Conservation (phyloP, 2,797 vertebrate genomes). For the Calcarius lapponicus region DNA sequence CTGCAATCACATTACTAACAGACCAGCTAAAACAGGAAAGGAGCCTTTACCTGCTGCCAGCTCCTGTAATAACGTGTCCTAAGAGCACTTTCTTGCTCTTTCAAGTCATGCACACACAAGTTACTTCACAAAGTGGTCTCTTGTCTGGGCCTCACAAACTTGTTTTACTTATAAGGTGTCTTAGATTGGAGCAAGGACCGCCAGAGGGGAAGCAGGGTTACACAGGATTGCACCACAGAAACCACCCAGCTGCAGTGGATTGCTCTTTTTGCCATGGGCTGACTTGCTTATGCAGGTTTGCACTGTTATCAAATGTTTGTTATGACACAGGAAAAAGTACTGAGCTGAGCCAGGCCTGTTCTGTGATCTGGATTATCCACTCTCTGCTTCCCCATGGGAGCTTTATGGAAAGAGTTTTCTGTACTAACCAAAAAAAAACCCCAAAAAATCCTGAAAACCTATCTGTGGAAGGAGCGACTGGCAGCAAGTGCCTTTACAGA, state of each 20-base stretch:
- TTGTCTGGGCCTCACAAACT: conserved; percentile 67
- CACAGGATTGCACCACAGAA: conserved; percentile 70
- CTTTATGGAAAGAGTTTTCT: background rate
- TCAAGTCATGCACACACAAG: conserved; percentile 64
- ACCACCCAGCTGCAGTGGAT: conserved; percentile 71
- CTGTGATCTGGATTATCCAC: background rate
- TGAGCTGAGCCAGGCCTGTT: background rate
- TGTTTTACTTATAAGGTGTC: conserved; percentile 62
- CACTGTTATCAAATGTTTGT: conserved; percentile 58
- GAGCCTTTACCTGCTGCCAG: conserved; percentile 46
- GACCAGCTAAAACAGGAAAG: conserved; percentile 15
- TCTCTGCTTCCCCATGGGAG: background rate
- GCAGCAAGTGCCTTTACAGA: background rate
- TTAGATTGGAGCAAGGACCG: conserved; percentile 64
- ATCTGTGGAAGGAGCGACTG: background rate
- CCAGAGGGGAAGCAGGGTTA: conserved; percentile 66
- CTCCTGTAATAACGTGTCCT: conserved; percentile 60
- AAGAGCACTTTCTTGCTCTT: conserved; percentile 40
- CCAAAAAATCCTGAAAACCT: background rate
- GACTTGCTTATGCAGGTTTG: conserved; percentile 66
- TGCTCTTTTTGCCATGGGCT: conserved; percentile 68
- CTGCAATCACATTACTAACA: background rate
- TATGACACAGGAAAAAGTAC: background rate
- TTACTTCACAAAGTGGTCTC: conserved; percentile 69
- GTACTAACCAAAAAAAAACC: background rate